Percentiles rank a stretch among this genome's conserved stretches.
Evolutionary conservation across 2,888 invertebrate species (phyloP).

Genomic region (Lingula anatina): DNA sequence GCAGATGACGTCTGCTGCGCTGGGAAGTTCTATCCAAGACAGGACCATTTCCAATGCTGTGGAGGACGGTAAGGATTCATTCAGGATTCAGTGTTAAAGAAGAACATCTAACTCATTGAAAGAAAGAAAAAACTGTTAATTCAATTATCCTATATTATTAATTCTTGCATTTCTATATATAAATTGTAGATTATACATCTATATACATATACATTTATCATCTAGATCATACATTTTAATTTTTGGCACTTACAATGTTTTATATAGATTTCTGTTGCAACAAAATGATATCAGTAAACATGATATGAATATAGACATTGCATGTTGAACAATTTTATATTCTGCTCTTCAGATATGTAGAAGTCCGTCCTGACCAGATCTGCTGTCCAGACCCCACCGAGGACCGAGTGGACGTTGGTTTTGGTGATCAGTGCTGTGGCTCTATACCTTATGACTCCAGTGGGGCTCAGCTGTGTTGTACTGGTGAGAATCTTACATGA

Average conservation of each 20-base stretch:
- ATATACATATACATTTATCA: no score
- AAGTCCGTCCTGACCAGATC: slow-evolving; percentile 31
- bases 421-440: slow-evolving; percentile 45
- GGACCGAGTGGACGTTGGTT: slow-evolving; percentile 41
- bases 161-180: no score
- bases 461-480: slow-evolving; percentile 47
- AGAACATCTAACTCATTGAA: neutral
- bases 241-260: no score
- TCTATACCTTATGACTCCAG: slow-evolving; percentile 30
- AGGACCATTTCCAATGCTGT: slow-evolving; percentile 39
- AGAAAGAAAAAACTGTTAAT: no score
- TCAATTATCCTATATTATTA: no score
- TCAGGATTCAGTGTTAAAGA: neutral
- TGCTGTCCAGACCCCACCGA: slow-evolving; percentile 43
- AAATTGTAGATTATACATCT: no score
- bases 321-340: no score
- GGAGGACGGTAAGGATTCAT: slow-evolving; percentile 27
- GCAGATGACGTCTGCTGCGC: slow-evolving; percentile 41
- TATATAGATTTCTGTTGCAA: no score
- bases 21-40: slow-evolving; percentile 31
- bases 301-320: no score
- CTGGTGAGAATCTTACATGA: no score
- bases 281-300: no score
- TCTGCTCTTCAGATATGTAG: slow-evolving; percentile 32
- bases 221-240: no score